phyloP scores from a whole-genome alignment of 2,797 vertebrate species.

The Lagocephalus sceleratus region DNA sequence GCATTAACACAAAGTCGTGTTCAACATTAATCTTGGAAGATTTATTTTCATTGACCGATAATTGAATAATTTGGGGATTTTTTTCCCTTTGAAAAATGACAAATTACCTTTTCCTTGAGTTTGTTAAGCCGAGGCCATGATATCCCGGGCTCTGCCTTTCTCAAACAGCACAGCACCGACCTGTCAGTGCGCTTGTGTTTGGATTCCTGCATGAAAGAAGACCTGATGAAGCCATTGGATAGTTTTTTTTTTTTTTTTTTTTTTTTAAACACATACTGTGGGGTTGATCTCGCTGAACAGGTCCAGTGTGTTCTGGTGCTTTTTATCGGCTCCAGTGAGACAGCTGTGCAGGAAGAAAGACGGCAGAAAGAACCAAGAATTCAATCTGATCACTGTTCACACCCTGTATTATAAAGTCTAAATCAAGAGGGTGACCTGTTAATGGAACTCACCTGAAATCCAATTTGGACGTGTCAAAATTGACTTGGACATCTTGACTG shows the following conservation, averaged over 20 bases:
- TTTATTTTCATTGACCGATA: not conserved
- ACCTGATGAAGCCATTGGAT: not conserved
- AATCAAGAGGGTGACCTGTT: no score
- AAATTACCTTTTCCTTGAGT: constrained; percentile 90
- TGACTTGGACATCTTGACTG: constrained; percentile 91
- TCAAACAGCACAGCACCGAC: constrained; percentile 95
- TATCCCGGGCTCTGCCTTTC: constrained; percentile 90
- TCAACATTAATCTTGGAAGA: not conserved
- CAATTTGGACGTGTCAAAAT: constrained; percentile 89
- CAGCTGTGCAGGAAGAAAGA: constrained; percentile 61
- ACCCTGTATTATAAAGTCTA: not conserved
- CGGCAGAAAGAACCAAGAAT: not conserved
- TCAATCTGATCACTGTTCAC: not conserved
- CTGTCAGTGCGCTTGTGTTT: constrained; percentile 97
- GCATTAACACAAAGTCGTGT: not conserved
- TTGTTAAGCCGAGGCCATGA: constrained; percentile 95
- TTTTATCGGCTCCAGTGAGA: constrained; percentile 70
- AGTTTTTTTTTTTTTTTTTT: not conserved
- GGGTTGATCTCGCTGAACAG: constrained; percentile 76
- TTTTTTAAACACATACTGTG: constrained; percentile 64
- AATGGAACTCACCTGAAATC: constrained; percentile 82
- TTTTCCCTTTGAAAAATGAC: not conserved
- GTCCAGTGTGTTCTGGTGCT: constrained; percentile 75
- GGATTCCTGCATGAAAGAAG: constrained; percentile 78
- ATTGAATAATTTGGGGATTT: no score